phyloP scores from a whole-genome alignment of 2,888 invertebrate genomes.

The Xylota sylvarum region DNA sequence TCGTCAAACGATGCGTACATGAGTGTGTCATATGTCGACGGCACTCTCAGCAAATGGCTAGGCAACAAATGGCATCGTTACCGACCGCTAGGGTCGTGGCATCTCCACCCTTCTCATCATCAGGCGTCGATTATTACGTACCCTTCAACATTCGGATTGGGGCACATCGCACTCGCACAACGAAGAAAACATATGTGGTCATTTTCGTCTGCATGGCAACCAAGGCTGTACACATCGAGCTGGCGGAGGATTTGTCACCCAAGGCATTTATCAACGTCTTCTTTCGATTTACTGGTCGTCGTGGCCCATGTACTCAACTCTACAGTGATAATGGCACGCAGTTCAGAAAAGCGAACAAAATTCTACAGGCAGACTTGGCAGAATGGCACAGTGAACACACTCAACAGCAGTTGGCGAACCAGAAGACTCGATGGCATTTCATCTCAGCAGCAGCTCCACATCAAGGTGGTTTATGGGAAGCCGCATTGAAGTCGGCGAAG shows the following conservation, averaged over 20 bases:
- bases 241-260: constrained; percentile 31
- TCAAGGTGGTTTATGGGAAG: constrained; percentile 54
- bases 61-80: constrained; percentile 20
- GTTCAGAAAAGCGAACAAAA: constrained; percentile 34
- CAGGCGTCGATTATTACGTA: constrained; percentile 15
- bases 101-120: constrained; percentile 13
- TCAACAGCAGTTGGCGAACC: constrained; percentile 26
- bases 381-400: constrained; percentile 34
- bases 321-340: constrained; percentile 50
- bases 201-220: constrained; percentile 48
- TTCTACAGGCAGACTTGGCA: neutral
- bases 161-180: no score
- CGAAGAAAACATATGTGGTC: constrained; percentile 12
- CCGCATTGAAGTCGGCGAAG: constrained; percentile 53
- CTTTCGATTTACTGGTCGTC: neutral
- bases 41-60: constrained; percentile 22
- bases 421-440: constrained; percentile 29
- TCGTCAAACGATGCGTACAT: constrained; percentile 28
- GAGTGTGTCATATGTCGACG: constrained; percentile 18
- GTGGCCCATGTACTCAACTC: constrained; percentile 25
- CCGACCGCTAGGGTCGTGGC: constrained; percentile 6
- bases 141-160: constrained; percentile 13
- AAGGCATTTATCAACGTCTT: constrained; percentile 34
- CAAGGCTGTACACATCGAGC: constrained; percentile 22
- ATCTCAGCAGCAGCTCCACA: no score